Evolutionary conservation across 2,797 vertebrate species (phyloP), one percentile per base, ranked within the genome.

Genomic region (Molossus alvarezi): DNA sequence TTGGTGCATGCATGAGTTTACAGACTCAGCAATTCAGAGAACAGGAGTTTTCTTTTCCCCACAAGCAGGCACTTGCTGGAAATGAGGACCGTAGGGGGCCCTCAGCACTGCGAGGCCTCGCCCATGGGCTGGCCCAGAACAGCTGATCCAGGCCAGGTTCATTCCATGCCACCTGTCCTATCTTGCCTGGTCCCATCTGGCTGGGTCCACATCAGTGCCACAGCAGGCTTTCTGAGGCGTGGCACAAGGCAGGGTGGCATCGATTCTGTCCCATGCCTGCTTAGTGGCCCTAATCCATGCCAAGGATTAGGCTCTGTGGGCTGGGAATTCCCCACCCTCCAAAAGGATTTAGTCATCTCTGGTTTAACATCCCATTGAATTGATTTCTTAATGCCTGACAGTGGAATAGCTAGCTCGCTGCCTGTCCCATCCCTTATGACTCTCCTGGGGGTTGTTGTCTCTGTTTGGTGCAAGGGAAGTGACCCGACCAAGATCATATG

Each of bases 11-110:
- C 3, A 6, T 45, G 71, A 80, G 65, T 91, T n/a, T 14, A 33
- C 20, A 91, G 92, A 71, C 57, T 92, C 86, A 81, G 96, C 65
- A 25, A 12, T 58, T 71, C 91, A 45, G 58, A 76, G 58, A 57
- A 21, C 37, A 37, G 57, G 20, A 55, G 51, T 69, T 60, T 69
- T 20, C n/a, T n/a, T 76, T 88, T 67, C 75, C 51, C 73, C 72
- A 80, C 79, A 94, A 72, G 97, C 76, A 82, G 76, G 67, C 20
- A 62, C 95, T 92, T 87, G 96, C 73, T 33, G 55, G 25, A 82
- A 95, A 83, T 9, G n/a, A 10, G n/a, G 25, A 17, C 71, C 4
- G 6, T 7, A 6, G 82, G 0, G 5, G 67, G 90, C 18, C 18
- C 79, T 77, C 14, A 11, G 58, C 58, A 27, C 45, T 6, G 20